Percentiles rank a stretch among this genome's conserved stretches.
Evolutionary conservation across 53 echinoderm and acorn worm species (phyloP).

Genomic region (Echinarachnius parma): DNA sequence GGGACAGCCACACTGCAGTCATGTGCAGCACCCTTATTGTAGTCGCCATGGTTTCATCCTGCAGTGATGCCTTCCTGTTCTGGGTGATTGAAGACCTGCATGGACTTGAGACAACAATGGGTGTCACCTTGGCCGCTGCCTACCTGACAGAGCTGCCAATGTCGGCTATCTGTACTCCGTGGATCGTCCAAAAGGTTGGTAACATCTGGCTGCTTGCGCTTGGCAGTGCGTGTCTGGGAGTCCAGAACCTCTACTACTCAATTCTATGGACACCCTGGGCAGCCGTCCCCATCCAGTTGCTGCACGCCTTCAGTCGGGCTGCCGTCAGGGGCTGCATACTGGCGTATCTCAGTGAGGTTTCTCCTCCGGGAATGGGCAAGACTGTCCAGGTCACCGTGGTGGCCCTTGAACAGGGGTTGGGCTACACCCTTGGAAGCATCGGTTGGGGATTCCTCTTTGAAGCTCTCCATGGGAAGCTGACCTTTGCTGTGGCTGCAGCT

Average conservation of each 20-base stretch:
- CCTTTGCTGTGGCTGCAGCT: constrained; percentile 59
- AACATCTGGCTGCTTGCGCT: constrained; percentile 60
- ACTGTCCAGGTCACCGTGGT: constrained; percentile 59
- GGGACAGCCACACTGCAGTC: constrained; percentile 61
- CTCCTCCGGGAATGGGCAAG: constrained; percentile 78
- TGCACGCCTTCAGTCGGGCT: constrained; percentile 62
- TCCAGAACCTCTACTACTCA: constrained; percentile 68
- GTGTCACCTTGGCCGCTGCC: constrained; percentile 55
- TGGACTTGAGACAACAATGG: constrained; percentile 77
- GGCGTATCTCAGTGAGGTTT: constrained; percentile 66
- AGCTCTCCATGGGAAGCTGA: constrained; percentile 44
- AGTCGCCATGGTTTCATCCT: constrained; percentile 63
- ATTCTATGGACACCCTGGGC: constrained; percentile 88
- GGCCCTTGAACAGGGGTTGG: constrained; percentile 70
- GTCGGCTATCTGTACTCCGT: constrained; percentile 46
- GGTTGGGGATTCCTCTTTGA: constrained; percentile 66
- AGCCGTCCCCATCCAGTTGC: constrained; percentile 66
- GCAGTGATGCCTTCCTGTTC: constrained; percentile 70
- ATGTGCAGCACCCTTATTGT: constrained; percentile 61
- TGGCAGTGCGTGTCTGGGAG: constrained; percentile 47
- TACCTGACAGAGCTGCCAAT: constrained; percentile 64
- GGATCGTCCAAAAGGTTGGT: constrained; percentile 59
- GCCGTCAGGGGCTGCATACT: constrained; percentile 62
- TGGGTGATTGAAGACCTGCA: constrained; percentile 84
- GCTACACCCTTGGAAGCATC: constrained; percentile 60